Base-by-base conservation (phyloP, 2,113 vertebrate genomes). In the Furnarius figulus region DNA sequence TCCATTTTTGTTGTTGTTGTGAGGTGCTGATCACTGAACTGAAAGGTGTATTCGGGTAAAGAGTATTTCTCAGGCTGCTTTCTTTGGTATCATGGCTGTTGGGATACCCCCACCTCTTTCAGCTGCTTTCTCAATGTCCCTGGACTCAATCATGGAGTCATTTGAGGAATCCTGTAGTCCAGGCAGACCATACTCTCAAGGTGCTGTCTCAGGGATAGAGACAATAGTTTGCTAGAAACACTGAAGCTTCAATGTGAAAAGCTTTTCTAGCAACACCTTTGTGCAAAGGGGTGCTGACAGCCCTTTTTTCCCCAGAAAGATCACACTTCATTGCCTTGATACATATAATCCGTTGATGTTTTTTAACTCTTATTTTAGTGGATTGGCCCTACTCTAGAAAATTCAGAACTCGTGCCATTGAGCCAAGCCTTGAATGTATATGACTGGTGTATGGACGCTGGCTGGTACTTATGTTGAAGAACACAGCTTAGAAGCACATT, bases 91-190 rank as follows among this genome's bases (percentile, higher is more conserved):
- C 61, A 42, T 79, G 92, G 95, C 86, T 97, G 90, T 95, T 95
- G 94, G 93, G 96, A 96, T 87, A 95, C 81, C 88, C 93, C 90
- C 18, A 62, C 90, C 93, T 78, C 59, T 97, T 95, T 97, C 93
- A 98, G 96, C 97, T 98, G 96, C 97, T 98, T 97, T 97, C 91
- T 96, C 96, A 92, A 90, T 93, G 93, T 97, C 95, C 87, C 92
- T 97, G 87, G 94, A 93, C 95, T 97, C 93, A 95, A 28, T 97
- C 95, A 94, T 56, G 83, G 95, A 85, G 86, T 97, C 72, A 89
- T 94, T 96, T 95, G 97, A 90, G 96, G 94, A 97, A 96, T 97
- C 77, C 75, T 95, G 67, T 94, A 97, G 93, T 97, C 88, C 87
- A 96, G 95, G 91, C 90, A 98, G 97, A 94, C 92, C 72, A 71